Percentiles rank a stretch among this genome's conserved stretches.
Evolutionary conservation across 2,113 vertebrate genomes (phyloP).

Genomic region (Panthera tigris): DNA sequence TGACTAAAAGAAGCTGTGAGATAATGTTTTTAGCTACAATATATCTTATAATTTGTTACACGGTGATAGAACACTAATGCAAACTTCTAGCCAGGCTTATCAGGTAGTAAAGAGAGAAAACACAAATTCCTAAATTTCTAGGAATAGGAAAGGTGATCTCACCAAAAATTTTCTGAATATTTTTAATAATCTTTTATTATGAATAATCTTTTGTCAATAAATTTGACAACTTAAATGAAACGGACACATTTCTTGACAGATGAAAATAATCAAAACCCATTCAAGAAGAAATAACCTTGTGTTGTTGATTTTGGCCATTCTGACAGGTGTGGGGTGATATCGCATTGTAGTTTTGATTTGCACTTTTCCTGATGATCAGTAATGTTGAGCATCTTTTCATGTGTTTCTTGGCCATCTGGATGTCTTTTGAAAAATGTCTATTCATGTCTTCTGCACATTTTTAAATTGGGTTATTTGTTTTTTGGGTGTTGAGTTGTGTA

Average conservation of each 20-base stretch:
- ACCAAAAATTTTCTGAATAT: neutral
- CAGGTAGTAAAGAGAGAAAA: neutral
- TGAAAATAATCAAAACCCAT: neutral
- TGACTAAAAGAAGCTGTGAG: neutral
- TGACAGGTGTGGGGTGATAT: neutral
- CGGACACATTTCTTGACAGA: neutral
- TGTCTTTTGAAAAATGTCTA: neutral
- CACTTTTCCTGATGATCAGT: neutral
- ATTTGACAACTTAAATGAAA: neutral
- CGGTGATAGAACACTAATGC: neutral
- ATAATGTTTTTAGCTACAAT: neutral
- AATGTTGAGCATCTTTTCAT: neutral
- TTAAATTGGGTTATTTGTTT: neutral
- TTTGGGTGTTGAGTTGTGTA: neutral
- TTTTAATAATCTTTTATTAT: neutral
- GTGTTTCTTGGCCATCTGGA: neutral
- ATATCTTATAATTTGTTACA: neutral
- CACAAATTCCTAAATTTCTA: neutral
- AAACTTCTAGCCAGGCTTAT: neutral
- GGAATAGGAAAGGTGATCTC: neutral
- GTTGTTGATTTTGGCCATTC: neutral
- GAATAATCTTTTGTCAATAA: neutral
- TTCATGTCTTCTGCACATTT: neutral
- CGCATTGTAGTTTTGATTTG: neutral
- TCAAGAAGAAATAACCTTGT: neutral